Percentiles rank a stretch among this genome's conserved stretches.
These are phyloP conservation scores for Cerceris ruficornis DNA, from an alignment of 2,888 invertebrate genomes.

Conservation along the genomic window DNA sequence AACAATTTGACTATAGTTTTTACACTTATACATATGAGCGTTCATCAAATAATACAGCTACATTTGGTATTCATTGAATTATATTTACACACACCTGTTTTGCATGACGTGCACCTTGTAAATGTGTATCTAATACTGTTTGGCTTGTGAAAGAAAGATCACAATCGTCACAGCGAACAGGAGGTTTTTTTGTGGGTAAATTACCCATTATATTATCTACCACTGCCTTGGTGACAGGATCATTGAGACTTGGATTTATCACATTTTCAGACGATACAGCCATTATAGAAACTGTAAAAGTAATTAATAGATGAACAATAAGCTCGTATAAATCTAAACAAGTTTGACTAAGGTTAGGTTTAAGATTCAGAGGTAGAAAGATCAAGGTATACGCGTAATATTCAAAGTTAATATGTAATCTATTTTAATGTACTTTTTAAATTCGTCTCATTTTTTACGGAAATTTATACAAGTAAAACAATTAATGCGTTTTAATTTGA, in stretches of 20 bases:
- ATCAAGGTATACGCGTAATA: no score
- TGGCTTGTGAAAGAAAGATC: conserved; percentile 82
- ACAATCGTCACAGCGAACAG: conserved; percentile 81
- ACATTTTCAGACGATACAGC: conserved; percentile 64
- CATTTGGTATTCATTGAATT: background rate
- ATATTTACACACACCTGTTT: conserved; percentile 72
- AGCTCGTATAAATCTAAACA: background rate
- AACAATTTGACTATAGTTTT: no score
- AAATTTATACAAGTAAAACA: no score
- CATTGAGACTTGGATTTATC: conserved; percentile 70
- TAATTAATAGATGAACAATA: conserved; percentile 9
- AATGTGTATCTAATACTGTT: conserved; percentile 82
- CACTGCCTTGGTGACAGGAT: conserved; percentile 82
- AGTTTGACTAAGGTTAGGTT: background rate
- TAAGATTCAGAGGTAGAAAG: no score
- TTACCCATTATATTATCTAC: conserved; percentile 83
- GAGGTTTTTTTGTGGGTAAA: conserved; percentile 80
- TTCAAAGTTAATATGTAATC: no score
- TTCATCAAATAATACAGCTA: background rate
- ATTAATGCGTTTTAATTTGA: no score
- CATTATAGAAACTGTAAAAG: conserved; percentile 59
- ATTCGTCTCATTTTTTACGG: no score
- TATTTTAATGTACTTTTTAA: no score
- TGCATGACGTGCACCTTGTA: conserved; percentile 79
- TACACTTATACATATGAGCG: background rate